Percentiles rank a stretch among this genome's conserved stretches.
These are phyloP conservation scores for Pantherophis alleghaniensis DNA, from an alignment of 2,797 vertebrate species.

Conservation along the genomic window DNA sequence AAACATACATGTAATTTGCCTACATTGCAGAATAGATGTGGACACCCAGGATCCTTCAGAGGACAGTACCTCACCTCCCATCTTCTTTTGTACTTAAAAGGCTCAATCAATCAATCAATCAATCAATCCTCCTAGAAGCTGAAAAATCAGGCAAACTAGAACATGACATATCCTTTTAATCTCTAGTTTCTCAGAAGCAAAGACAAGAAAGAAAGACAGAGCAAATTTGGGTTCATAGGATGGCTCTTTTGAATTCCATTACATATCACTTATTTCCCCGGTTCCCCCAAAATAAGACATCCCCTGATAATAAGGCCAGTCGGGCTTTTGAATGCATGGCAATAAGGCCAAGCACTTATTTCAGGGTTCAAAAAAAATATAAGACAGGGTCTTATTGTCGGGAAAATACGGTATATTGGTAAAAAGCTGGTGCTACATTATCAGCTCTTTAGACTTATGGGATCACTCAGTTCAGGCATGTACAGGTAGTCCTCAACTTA, in stretches of 20 bases:
- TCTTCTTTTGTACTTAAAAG: background rate
- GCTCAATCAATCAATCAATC: background rate
- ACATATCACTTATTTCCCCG: background rate
- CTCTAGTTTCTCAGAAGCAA: background rate
- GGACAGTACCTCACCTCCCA: background rate
- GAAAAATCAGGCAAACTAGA: background rate
- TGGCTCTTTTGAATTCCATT: background rate
- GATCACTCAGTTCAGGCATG: background rate
- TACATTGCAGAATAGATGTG: background rate
- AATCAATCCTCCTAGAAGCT: background rate
- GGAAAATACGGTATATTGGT: background rate
- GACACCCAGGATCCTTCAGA: background rate
- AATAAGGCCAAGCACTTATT: too few species aligned
- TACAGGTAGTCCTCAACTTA: background rate
- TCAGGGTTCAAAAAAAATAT: too few species aligned
- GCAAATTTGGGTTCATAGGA: background rate
- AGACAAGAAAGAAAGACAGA: background rate
- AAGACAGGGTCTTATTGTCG: too few species aligned
- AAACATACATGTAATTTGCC: background rate
- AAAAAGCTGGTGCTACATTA: background rate
- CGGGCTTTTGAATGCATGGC: too few species aligned
- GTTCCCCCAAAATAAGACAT: too few species aligned
- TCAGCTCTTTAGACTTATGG: background rate
- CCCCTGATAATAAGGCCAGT: too few species aligned
- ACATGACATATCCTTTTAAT: background rate